Percentiles rank a stretch among this genome's conserved stretches.
phyloP scores from a whole-genome alignment of 2,888 invertebrate genomes.

The Leptopilina syphax region DNA sequence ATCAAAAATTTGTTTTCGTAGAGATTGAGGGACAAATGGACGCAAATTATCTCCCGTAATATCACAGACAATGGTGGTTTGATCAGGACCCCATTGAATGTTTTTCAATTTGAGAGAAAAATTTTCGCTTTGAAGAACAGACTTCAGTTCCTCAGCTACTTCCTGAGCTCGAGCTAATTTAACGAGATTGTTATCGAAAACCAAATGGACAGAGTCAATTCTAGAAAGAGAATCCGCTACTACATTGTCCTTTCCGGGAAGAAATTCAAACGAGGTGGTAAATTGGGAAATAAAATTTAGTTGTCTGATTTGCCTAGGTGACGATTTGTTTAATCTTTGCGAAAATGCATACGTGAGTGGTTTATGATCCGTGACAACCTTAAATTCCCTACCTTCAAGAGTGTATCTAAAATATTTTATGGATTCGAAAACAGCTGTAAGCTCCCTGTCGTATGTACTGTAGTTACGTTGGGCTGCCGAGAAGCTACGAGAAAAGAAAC shows the following conservation, averaged over 20 bases:
- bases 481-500: constrained; percentile 62
- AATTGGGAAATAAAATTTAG: background rate
- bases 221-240: too few species aligned
- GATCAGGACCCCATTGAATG: too few species aligned
- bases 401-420: constrained; percentile 57
- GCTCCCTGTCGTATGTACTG: constrained; percentile 60
- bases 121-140: too few species aligned
- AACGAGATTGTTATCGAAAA: too few species aligned
- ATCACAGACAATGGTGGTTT: too few species aligned
- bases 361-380: background rate
- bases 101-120: too few species aligned
- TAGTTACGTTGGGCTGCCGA: constrained; percentile 58
- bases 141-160: too few species aligned
- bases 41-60: too few species aligned
- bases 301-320: background rate
- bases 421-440: constrained; percentile 59
- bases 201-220: too few species aligned
- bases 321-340: background rate
- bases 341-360: background rate
- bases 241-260: background rate
- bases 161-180: too few species aligned
- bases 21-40: too few species aligned
- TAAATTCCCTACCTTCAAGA: constrained; percentile 47
- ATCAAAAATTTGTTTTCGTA: too few species aligned
- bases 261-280: background rate